A percentile compares a stretch with the other conserved stretches of the same genome.
Conservation (phyloP, 2,888 invertebrate species). For the Heteromyza rotundicornis region DNA sequence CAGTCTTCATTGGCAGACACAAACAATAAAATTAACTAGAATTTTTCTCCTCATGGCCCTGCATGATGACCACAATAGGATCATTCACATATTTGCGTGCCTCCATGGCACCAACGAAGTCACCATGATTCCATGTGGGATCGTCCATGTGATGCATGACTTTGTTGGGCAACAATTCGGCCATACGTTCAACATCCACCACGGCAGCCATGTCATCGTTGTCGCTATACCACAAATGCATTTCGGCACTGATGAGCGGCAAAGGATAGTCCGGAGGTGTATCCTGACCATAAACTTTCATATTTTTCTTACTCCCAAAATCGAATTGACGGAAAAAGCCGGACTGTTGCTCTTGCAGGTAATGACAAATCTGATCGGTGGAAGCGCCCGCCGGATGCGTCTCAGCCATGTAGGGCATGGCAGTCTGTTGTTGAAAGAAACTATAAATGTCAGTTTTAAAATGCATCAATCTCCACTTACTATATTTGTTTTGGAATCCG, state of each 20-base stretch:
- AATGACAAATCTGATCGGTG: slow-evolving; percentile 50
- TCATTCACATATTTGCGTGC: slow-evolving; percentile 41
- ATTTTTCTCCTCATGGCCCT: slow-evolving; percentile 41
- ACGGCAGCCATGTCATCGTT: slow-evolving; percentile 47
- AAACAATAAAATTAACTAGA: no score
- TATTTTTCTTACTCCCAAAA: slow-evolving; percentile 39
- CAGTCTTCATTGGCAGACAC: no score
- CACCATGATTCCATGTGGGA: slow-evolving; percentile 42
- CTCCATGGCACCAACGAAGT: slow-evolving; percentile 37
- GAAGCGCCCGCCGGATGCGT: slow-evolving; percentile 52
- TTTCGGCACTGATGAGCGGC: slow-evolving; percentile 35
- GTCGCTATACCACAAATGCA: slow-evolving; percentile 49
- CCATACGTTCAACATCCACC: slow-evolving; percentile 41
- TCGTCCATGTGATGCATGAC: slow-evolving; percentile 40
- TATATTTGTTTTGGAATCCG: background rate
- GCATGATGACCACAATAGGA: slow-evolving; percentile 42
- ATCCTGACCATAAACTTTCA: slow-evolving; percentile 36
- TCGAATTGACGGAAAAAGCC: slow-evolving; percentile 47
- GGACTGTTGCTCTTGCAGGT: slow-evolving; percentile 46
- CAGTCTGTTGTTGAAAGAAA: slow-evolving; percentile 36
- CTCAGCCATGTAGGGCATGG: slow-evolving; percentile 31
- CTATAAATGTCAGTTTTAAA: background rate
- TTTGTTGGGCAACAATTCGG: slow-evolving; percentile 38
- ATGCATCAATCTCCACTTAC: background rate
- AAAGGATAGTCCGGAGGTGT: slow-evolving; percentile 46